Percentiles rank a stretch among this genome's conserved stretches.
Evolutionary conservation across 2,113 vertebrate genomes (phyloP).

Genomic region (Zonotrichia leucophrys): DNA sequence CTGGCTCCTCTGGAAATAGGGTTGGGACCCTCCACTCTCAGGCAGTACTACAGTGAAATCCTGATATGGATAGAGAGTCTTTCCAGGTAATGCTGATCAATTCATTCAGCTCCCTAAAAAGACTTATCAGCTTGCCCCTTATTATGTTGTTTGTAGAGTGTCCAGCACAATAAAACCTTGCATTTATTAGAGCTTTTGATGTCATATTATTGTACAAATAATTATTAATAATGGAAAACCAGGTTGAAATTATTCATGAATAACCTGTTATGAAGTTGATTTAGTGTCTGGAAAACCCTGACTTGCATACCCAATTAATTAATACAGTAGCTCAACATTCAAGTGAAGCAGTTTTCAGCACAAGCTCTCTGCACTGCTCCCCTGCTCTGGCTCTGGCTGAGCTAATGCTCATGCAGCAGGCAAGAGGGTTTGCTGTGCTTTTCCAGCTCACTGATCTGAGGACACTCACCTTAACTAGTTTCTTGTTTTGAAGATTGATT

Average conservation of each 20-base stretch:
- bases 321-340: constrained; percentile 13
- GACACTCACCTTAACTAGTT: constrained; percentile 49
- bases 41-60: not conserved
- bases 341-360: not conserved
- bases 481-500: constrained; percentile 56
- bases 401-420: constrained; percentile 10
- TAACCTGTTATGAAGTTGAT: constrained; percentile 25
- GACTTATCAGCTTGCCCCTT: not conserved
- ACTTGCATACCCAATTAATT: constrained; percentile 34
- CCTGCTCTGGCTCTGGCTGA: not conserved
- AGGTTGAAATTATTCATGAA: constrained; percentile 47
- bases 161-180: constrained; percentile 9
- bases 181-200: constrained; percentile 8
- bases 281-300: constrained; percentile 9
- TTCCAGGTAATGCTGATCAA: not conserved
- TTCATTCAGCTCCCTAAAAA: not conserved
- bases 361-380: not conserved
- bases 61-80: not conserved
- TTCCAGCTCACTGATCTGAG: constrained; percentile 43
- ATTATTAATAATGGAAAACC: constrained; percentile 51
- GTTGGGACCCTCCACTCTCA: not conserved
- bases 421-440: constrained; percentile 3
- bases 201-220: constrained; percentile 33
- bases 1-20: not conserved
- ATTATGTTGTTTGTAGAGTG: not conserved